Percentiles rank a stretch among this genome's conserved stretches.
Conservation (phyloP, 2,888 invertebrate genomes). For the Parnassius mnemosyne region DNA sequence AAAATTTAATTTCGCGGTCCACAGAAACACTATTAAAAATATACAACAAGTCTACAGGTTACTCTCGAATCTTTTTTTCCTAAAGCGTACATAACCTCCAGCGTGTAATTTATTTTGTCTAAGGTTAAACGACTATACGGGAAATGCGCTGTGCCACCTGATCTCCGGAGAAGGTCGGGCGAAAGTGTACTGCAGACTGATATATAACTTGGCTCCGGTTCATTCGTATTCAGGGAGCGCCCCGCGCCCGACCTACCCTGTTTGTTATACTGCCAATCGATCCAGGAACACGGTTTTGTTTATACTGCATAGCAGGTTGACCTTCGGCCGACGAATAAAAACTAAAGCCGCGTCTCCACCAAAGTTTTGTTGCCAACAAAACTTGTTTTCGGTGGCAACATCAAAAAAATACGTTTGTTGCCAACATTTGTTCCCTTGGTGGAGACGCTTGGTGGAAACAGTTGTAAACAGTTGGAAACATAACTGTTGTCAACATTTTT, state of each 20-base stretch:
- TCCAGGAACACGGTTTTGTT: conserved; percentile 8
- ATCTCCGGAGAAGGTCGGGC: conserved; percentile 18
- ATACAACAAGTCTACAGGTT: too few species aligned
- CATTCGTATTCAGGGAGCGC: conserved; percentile 29
- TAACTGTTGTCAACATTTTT: too few species aligned
- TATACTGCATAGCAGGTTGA: conserved; percentile 18
- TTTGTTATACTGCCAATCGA: conserved; percentile 28
- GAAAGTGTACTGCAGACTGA: conserved; percentile 21
- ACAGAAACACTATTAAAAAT: too few species aligned
- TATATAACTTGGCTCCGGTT: conserved; percentile 21
- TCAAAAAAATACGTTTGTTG: too few species aligned
- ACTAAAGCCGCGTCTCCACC: too few species aligned
- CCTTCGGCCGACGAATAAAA: conserved; percentile 8
- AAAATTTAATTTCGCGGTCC: too few species aligned
- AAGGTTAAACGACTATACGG: conserved; percentile 14
- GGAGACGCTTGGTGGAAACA: too few species aligned
- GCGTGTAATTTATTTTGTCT: conserved; percentile 18
- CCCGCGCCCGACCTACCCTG: conserved; percentile 27
- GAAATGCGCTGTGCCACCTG: conserved; percentile 17
- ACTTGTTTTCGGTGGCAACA: too few species aligned
- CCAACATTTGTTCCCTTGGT: too few species aligned
- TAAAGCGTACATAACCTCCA: not conserved
- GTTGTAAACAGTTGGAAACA: too few species aligned
- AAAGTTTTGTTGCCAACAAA: too few species aligned
- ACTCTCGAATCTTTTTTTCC: not conserved